These are phyloP conservation scores for Rhimphoctona megacephalus DNA, from an alignment of 2,888 invertebrate genomes.

Conservation along the genomic window DNA sequence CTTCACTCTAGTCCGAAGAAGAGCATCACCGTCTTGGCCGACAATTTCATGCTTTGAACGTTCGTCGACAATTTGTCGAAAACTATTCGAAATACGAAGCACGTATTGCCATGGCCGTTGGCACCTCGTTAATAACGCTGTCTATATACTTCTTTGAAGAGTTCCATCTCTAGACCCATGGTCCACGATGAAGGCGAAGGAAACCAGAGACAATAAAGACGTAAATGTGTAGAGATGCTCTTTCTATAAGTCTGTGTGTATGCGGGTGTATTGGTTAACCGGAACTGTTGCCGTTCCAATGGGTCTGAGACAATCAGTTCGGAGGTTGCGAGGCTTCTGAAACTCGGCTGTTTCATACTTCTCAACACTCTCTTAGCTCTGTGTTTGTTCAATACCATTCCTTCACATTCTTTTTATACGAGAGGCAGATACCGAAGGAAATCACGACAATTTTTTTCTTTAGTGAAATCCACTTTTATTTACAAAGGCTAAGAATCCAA, in stretches of 20 bases:
- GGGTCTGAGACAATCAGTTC: constrained; percentile 47
- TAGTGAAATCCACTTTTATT: background rate
- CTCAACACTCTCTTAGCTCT: constrained; percentile 16
- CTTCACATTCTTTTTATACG: background rate
- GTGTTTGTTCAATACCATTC: constrained; percentile 20
- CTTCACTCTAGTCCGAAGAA: background rate
- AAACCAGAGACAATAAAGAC: constrained; percentile 52
- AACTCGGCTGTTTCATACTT: constrained; percentile 42
- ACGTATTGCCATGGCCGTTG: constrained; percentile 76
- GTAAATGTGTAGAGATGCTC: constrained; percentile 17
- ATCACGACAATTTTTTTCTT: background rate
- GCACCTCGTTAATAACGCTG: constrained; percentile 79
- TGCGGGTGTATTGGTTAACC: constrained; percentile 28
- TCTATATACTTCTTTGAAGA: constrained; percentile 51
- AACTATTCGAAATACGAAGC: constrained; percentile 76
- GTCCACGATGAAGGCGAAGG: constrained; percentile 30
- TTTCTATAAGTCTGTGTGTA: constrained; percentile 21
- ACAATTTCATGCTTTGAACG: constrained; percentile 34
- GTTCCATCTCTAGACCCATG: constrained; percentile 7
- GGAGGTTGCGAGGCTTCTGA: constrained; percentile 25
- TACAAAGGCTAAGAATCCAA: background rate
- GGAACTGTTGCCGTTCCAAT: constrained; percentile 34
- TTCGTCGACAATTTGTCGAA: constrained; percentile 73
- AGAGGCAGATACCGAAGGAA: background rate
- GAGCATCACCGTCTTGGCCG: constrained; percentile 35